These are phyloP conservation scores for Hybognathus amarus DNA, from an alignment of 2,797 vertebrate species.

Conservation along the genomic window DNA sequence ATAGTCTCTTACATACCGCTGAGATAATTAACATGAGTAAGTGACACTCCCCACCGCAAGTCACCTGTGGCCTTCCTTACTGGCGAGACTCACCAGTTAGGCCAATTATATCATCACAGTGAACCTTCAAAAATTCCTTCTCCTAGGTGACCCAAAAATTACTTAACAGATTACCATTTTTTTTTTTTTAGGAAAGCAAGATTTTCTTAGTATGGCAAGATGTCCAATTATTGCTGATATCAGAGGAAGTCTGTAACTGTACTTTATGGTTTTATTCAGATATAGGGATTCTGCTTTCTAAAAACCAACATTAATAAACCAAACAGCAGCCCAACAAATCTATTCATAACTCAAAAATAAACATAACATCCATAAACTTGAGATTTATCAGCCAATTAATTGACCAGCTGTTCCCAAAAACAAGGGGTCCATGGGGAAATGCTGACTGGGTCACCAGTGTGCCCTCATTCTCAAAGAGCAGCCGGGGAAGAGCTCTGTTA, in stretches of 20 bases:
- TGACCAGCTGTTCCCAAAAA: conserved; percentile 62
- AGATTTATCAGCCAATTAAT: conserved; percentile 61
- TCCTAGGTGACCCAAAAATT: not conserved
- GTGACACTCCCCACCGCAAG: not conserved
- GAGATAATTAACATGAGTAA: conserved; percentile 36
- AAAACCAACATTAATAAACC: conserved; percentile 57
- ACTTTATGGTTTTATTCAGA: conserved; percentile 28
- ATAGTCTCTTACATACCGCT: not conserved
- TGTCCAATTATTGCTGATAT: not conserved
- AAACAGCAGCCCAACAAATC: conserved; percentile 48
- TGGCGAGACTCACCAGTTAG: not conserved
- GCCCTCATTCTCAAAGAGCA: conserved; percentile 52
- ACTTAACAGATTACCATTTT: not conserved
- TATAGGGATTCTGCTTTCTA: conserved; percentile 43
- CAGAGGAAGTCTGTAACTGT: conserved; percentile 11
- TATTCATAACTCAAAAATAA: conserved; percentile 51
- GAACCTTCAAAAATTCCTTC: conserved; percentile 3
- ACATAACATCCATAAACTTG: conserved; percentile 44
- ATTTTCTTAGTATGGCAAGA: not conserved
- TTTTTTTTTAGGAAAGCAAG: conserved; percentile 9
- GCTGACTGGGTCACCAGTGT: conserved; percentile 60
- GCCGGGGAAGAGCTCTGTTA: conserved; percentile 46
- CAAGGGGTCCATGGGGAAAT: conserved; percentile 53
- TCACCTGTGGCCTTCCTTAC: conserved; percentile 2
- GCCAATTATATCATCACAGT: conserved; percentile 18